Base-by-base conservation (phyloP, 92 coral and sea anemone genomes). In the Isaurus tuberculatus region DNA sequence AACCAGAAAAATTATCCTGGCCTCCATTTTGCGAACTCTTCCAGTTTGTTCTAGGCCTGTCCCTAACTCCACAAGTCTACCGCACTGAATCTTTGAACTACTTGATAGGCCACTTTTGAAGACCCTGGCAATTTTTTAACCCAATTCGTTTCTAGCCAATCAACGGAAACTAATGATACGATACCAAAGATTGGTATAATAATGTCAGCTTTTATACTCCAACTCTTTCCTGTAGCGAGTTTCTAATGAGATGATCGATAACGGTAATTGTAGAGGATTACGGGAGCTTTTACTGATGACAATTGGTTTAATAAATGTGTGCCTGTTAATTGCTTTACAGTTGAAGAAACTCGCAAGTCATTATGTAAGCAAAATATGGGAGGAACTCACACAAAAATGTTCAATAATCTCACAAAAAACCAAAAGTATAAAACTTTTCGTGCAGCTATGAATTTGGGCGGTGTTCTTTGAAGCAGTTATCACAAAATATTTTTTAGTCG, bases 211-310 rank as follows among this genome's bases (percentile, higher is more conserved):
- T 57, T 75, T 57, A 34, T 46, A 57, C 48, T 68, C 34, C 69
- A 42, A 77, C 68, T 77, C 82, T 77, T 63, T 77, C 82, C 82
- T 77, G 70, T 77, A 77, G 82, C 70, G 36, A 77, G 51, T 64
- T 42, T 58, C 49, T 77, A 77, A 77, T 77, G 82, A 77, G 82
- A 77, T 77, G 82, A 77, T 77, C 82, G 82, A 77, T 77, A 77
- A 77, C 82, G 58, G 82, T 77, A 77, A 77, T 77, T 77, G 82
- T 77, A 77, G 82, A 77, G 82, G 82, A 77, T 77, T 77, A 77
- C 44, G 6, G 53, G 11, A 57, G 82, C 82, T 77, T 77, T 77
- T 60, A 37, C 82, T 63, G 82, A 77, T 77, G 82, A 77, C 82
- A 77, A 77, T 77, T 77, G 82, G 67, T 77, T 77, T 77, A 77